Conservation (phyloP, 2,113 vertebrate genomes). For the Lepisosteus oculatus region DNA sequence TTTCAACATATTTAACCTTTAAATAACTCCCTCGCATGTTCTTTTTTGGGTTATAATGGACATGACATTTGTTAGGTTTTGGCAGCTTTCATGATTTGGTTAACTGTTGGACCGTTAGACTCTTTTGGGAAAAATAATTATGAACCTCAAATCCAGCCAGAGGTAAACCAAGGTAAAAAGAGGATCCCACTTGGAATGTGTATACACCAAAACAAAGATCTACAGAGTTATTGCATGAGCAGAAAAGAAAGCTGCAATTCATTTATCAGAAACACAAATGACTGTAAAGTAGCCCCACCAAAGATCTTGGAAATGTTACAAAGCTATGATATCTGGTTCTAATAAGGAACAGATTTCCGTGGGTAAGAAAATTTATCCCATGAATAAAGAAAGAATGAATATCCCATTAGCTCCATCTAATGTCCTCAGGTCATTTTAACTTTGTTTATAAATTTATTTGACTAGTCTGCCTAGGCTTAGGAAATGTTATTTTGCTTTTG, state of each 20-base stretch:
- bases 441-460: not conserved
- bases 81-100: too few relatives aligned
- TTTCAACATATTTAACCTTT: too few relatives aligned
- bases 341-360: conserved; percentile 2
- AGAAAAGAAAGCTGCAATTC: conserved; percentile 6
- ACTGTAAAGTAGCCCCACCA: not conserved
- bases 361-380: not conserved
- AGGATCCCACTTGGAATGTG: not conserved
- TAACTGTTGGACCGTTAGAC: not conserved
- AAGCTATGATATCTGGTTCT: not conserved
- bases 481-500: too few relatives aligned
- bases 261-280: not conserved
- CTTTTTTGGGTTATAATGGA: too few relatives aligned
- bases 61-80: too few relatives aligned
- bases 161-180: not conserved
- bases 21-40: too few relatives aligned
- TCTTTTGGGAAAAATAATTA: not conserved
- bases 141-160: not conserved
- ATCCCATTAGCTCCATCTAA: conserved; percentile 2
- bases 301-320: conserved; percentile 1
- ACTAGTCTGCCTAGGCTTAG: not conserved
- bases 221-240: not conserved
- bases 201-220: not conserved
- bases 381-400: conserved; percentile 10
- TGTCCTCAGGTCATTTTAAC: not conserved